phyloP scores from a whole-genome alignment of 2,888 invertebrate genomes.

The Acleris literana region DNA sequence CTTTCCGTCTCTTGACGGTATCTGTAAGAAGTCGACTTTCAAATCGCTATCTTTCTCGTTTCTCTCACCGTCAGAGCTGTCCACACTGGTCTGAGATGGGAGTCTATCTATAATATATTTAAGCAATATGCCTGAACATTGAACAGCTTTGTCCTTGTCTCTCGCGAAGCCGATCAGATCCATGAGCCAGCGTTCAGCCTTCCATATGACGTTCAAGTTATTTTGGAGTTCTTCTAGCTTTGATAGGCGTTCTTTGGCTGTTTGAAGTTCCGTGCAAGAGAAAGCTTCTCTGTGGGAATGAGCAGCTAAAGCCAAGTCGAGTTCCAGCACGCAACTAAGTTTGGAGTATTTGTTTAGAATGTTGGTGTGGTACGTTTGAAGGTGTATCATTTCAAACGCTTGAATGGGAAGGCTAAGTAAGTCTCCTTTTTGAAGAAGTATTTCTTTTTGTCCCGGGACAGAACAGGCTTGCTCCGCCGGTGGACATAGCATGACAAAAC shows the following conservation, averaged over 20 bases:
- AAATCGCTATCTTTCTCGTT: conserved; percentile 76
- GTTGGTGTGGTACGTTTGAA: conserved; percentile 95
- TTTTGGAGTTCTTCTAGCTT: conserved; percentile 93
- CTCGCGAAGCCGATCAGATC: conserved; percentile 97
- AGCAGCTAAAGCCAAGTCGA: conserved; percentile 95
- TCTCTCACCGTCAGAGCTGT: conserved; percentile 62
- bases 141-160: conserved; percentile 84
- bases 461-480: conserved; percentile 96
- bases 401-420: conserved; percentile 95
- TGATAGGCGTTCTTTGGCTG: conserved; percentile 92
- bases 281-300: conserved; percentile 98
- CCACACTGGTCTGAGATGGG: conserved; percentile 55
- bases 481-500: conserved; percentile 95
- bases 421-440: conserved; percentile 92
- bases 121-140: conserved; percentile 77
- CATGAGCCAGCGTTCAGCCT: conserved; percentile 97
- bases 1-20: conserved; percentile 89
- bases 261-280: conserved; percentile 92
- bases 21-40: conserved; percentile 83
- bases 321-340: conserved; percentile 95
- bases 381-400: conserved; percentile 96
- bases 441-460: conserved; percentile 93
- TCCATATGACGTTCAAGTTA: conserved; percentile 95
- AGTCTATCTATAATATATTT: conserved; percentile 71
- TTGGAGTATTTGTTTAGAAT: conserved; percentile 96